Evolutionary conservation across 2,113 vertebrate species (phyloP).

Genomic region (Myotis yumanensis): DNA sequence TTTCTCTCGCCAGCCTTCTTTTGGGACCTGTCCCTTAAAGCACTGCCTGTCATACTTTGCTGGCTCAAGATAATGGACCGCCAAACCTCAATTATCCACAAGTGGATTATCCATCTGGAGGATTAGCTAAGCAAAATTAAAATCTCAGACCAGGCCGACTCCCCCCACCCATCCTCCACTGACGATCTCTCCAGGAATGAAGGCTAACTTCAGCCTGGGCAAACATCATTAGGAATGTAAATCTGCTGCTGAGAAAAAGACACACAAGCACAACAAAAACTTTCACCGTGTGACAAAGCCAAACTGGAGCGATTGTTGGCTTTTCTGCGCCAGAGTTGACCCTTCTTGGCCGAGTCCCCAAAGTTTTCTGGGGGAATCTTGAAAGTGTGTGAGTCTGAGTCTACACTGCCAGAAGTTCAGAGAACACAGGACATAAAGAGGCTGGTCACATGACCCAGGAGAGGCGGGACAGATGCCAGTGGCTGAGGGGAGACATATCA

Average conservation of each 20-base stretch:
- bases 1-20: background rate
- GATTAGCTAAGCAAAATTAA: conserved; percentile 54
- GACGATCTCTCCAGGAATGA: conserved; percentile 32
- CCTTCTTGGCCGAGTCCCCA: background rate
- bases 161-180: background rate
- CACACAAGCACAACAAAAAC: conserved; percentile 20
- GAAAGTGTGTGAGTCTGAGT: background rate
- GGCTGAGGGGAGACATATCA: background rate
- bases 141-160: conserved; percentile 13
- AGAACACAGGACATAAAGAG: background rate
- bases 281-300: background rate
- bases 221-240: conserved; percentile 49
- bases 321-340: background rate
- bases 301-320: background rate
- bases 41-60: conserved; percentile 25
- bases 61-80: conserved; percentile 39
- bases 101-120: conserved; percentile 39
- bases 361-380: background rate
- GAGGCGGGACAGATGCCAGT: background rate
- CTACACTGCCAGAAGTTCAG: conserved; percentile 25
- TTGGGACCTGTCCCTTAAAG: background rate
- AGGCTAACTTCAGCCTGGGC: conserved; percentile 22
- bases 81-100: conserved; percentile 45
- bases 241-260: background rate
- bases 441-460: background rate